phyloP scores from a whole-genome alignment of 2,113 vertebrate genomes.

The Dascyllus trimaculatus region DNA sequence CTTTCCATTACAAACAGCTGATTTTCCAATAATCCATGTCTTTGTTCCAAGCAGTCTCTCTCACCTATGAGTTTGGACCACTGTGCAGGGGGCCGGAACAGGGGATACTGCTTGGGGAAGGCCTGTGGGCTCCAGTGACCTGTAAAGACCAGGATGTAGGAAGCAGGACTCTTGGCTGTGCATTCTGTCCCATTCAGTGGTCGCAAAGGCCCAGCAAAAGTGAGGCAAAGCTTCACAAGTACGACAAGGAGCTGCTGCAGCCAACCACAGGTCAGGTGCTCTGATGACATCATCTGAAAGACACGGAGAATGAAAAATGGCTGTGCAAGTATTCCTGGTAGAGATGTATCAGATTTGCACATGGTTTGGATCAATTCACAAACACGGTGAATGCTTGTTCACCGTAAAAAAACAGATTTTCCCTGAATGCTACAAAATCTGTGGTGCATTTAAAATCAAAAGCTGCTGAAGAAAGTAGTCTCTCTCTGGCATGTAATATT shows the following conservation, averaged over 20 bases:
- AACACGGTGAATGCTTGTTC: background rate
- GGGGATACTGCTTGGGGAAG: conserved; percentile 88
- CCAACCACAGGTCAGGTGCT: conserved; percentile 77
- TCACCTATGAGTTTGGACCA: conserved; percentile 89
- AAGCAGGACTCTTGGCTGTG: conserved; percentile 82
- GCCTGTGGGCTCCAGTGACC: conserved; percentile 86
- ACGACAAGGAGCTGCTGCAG: conserved; percentile 79
- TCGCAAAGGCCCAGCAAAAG: conserved; percentile 65
- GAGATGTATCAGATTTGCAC: conserved; percentile 15
- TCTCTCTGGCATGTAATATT: conserved; percentile 2
- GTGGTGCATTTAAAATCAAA: background rate
- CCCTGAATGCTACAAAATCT: conserved; percentile 13
- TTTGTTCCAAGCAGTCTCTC: conserved; percentile 20
- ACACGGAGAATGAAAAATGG: conserved; percentile 56
- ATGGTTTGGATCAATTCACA: background rate
- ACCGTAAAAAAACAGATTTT: conserved; percentile 1
- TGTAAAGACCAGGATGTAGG: conserved; percentile 87
- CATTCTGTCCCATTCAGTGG: conserved; percentile 77
- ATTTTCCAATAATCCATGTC: background rate
- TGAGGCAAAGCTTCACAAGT: conserved; percentile 76
- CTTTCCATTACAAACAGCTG: background rate
- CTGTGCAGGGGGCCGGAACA: conserved; percentile 87
- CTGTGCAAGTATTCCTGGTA: conserved; percentile 10
- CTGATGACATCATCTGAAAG: conserved; percentile 83
- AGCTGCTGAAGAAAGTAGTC: background rate